phyloP scores from a whole-genome alignment of 1,140 invertebrate species.

The Coelopa frigida region DNA sequence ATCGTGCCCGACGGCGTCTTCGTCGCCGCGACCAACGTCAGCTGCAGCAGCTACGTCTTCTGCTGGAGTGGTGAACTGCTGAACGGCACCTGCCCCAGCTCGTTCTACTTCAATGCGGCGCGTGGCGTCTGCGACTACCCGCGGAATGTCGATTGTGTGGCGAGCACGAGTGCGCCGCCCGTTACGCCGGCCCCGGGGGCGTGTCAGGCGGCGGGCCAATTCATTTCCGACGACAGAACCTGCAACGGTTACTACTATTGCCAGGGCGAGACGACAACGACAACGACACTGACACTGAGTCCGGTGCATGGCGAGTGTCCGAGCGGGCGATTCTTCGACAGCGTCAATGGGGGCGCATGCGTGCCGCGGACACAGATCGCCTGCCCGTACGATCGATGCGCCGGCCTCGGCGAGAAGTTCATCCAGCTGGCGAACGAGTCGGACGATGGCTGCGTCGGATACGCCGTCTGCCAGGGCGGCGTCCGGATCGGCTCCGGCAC shows the following conservation, averaged over 20 bases:
- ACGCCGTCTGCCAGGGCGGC: slow-evolving; percentile 29
- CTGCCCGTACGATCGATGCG: slow-evolving; percentile 31
- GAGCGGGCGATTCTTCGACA: slow-evolving; percentile 23
- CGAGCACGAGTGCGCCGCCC: slow-evolving; percentile 4
- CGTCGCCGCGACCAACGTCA: slow-evolving; percentile 21
- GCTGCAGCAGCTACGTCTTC: slow-evolving; percentile 28
- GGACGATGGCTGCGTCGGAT: slow-evolving; percentile 29
- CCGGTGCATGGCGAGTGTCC: slow-evolving; percentile 26
- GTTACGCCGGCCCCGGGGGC: slow-evolving; percentile 13
- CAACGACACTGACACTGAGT: slow-evolving; percentile 18
- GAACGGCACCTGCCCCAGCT: slow-evolving; percentile 25
- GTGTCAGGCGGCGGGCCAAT: slow-evolving; percentile 20
- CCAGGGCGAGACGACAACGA: slow-evolving; percentile 1
- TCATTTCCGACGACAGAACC: slow-evolving; percentile 24
- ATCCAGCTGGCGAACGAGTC: slow-evolving; percentile 33
- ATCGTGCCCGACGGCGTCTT: slow-evolving; percentile 37
- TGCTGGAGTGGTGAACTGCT: slow-evolving; percentile 27
- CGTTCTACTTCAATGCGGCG: slow-evolving; percentile 26
- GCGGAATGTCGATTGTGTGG: slow-evolving; percentile 22
- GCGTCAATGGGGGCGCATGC: slow-evolving; percentile 23
- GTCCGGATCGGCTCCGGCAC: slow-evolving; percentile 22
- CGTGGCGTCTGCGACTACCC: slow-evolving; percentile 27
- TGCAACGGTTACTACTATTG: slow-evolving; percentile 39
- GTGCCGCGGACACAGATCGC: slow-evolving; percentile 22
- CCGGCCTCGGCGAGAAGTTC: slow-evolving; percentile 20